phyloP scores from a whole-genome alignment of 2,888 invertebrate species.

The Baccha elongata region DNA sequence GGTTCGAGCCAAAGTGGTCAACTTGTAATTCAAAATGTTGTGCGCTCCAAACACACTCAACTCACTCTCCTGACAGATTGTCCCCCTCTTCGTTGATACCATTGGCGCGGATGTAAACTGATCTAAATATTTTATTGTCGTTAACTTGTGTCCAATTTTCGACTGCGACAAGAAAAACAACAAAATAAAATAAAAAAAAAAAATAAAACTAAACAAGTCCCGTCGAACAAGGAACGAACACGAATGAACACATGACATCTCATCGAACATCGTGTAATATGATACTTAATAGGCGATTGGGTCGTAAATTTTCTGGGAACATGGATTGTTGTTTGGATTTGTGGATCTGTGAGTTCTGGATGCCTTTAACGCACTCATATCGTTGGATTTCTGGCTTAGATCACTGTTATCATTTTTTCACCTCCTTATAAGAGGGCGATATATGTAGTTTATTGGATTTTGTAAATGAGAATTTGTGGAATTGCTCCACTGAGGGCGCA shows the following conservation, averaged over 20 bases:
- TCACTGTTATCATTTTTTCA: conserved; percentile 56
- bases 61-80: conserved; percentile 10
- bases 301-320: conserved; percentile 76
- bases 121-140: conserved; percentile 75
- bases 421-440: conserved; percentile 53
- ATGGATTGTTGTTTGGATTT: conserved; percentile 64
- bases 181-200: conserved; percentile 53
- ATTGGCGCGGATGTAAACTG: conserved; percentile 70
- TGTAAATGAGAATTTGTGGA: conserved; percentile 22
- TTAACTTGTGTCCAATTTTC: conserved; percentile 73
- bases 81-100: conserved; percentile 13
- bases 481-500: conserved; percentile 32
- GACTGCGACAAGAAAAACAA: conserved; percentile 58
- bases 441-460: conserved; percentile 56
- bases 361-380: conserved; percentile 3
- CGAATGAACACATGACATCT: conserved; percentile 75
- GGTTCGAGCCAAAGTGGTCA: conserved; percentile 64
- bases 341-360: conserved; percentile 37
- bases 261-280: conserved; percentile 76
- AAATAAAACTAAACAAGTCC: conserved; percentile 37
- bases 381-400: conserved; percentile 42
- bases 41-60: conserved; percentile 23
- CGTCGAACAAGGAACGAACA: conserved; percentile 69
- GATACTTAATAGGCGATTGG: conserved; percentile 76
- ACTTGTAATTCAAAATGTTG: conserved; percentile 72